Evolutionary conservation across 2,113 vertebrate genomes (phyloP).

Genomic region (Galbula dea): DNA sequence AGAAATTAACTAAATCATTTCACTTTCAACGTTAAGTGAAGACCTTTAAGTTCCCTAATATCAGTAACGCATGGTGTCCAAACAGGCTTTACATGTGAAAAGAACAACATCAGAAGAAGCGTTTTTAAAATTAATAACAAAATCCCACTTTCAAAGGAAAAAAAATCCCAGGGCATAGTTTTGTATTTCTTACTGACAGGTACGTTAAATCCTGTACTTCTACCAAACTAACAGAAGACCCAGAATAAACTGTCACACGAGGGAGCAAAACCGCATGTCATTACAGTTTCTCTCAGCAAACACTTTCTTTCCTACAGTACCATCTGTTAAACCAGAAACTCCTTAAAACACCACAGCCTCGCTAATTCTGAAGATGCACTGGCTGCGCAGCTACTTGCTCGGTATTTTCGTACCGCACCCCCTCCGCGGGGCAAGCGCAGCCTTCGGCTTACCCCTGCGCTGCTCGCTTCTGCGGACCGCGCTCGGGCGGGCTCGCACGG

Average conservation of each 20-base stretch:
- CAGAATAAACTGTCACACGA: neutral
- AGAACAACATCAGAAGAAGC: neutral
- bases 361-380: fast-evolving
- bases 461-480: neutral
- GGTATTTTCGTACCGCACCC: neutral
- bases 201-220: neutral
- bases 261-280: neutral
- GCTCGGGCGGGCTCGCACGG: too few species aligned
- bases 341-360: neutral
- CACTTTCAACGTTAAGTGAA: fast-evolving
- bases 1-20: neutral
- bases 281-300: neutral
- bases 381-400: neutral
- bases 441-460: neutral
- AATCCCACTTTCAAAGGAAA: neutral
- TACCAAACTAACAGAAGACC: neutral
- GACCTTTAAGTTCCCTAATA: neutral
- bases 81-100: neutral
- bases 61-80: neutral
- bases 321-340: neutral
- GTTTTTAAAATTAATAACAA: fast-evolving
- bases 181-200: neutral
- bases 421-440: neutral
- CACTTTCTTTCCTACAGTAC: neutral
- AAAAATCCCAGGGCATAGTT: neutral